Conservation (phyloP, 2,888 invertebrate genomes). For the Drosophila merina region DNA sequence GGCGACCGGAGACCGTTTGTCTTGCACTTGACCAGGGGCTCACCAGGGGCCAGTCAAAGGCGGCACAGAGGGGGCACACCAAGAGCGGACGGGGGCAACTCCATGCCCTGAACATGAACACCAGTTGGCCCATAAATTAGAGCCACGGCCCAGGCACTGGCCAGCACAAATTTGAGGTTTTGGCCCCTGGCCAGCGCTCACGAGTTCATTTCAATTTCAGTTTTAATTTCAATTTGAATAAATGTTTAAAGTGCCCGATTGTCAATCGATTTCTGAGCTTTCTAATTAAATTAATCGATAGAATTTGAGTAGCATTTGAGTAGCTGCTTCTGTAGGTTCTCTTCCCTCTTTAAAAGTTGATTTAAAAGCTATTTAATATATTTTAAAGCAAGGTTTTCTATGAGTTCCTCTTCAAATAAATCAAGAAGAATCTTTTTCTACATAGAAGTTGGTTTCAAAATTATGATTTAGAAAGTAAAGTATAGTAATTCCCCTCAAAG, state of each 20-base stretch:
- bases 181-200: conserved; percentile 4
- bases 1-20: conserved; percentile 69
- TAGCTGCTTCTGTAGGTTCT: neutral
- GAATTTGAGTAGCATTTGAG: neutral
- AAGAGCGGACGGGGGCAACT: neutral
- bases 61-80: neutral
- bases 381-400: too few species aligned
- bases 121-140: conserved; percentile 45
- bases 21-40: conserved; percentile 66
- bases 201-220: conserved; percentile 7
- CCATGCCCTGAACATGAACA: conserved; percentile 38
- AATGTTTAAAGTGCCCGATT: neutral
- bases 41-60: conserved; percentile 15
- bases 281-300: neutral
- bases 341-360: too few species aligned
- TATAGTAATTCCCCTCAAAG: too few species aligned
- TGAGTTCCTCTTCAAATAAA: too few species aligned
- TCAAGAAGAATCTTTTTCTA: too few species aligned
- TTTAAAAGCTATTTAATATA: too few species aligned
- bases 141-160: conserved; percentile 23
- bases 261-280: neutral
- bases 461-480: too few species aligned
- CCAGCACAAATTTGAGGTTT: conserved; percentile 35
- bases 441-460: too few species aligned
- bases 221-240: neutral